Evolutionary conservation across 2,888 invertebrate genomes (phyloP).

Genomic region (Lasius fuliginosus): DNA sequence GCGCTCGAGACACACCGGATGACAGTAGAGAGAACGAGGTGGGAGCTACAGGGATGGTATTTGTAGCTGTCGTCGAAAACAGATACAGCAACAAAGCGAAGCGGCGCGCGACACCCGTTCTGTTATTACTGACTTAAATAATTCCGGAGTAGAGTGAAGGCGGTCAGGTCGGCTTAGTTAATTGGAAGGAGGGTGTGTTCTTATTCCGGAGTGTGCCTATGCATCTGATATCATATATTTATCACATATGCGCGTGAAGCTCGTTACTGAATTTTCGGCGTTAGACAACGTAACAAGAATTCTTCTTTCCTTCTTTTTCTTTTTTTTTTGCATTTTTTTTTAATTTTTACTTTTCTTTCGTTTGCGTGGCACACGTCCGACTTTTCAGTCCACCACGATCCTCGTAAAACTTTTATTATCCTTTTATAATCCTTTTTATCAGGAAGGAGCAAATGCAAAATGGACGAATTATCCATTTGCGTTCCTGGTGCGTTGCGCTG

Average conservation of each 20-base stretch:
- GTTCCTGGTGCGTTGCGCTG: slow-evolving; percentile 12
- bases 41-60: slow-evolving; percentile 38
- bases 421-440: not conserved
- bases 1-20: slow-evolving; percentile 35
- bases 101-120: slow-evolving; percentile 55
- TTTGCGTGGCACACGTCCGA: not conserved
- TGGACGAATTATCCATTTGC: slow-evolving; percentile 3
- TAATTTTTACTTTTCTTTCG: not conserved
- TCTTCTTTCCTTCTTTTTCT: not conserved
- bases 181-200: slow-evolving; percentile 51
- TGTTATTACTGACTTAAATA: slow-evolving; percentile 76
- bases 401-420: not conserved
- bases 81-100: slow-evolving; percentile 51
- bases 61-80: slow-evolving; percentile 55
- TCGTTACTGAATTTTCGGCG: not conserved
- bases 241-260: not conserved
- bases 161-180: slow-evolving; percentile 69
- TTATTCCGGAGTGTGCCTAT: slow-evolving; percentile 14
- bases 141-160: slow-evolving; percentile 58
- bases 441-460: not conserved
- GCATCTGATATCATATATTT: not conserved
- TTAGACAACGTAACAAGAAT: not conserved
- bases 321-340: not conserved
- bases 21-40: not conserved
- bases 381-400: not conserved